Conservation (phyloP, 2,888 invertebrate genomes). For the Drosophila meridiana region DNA sequence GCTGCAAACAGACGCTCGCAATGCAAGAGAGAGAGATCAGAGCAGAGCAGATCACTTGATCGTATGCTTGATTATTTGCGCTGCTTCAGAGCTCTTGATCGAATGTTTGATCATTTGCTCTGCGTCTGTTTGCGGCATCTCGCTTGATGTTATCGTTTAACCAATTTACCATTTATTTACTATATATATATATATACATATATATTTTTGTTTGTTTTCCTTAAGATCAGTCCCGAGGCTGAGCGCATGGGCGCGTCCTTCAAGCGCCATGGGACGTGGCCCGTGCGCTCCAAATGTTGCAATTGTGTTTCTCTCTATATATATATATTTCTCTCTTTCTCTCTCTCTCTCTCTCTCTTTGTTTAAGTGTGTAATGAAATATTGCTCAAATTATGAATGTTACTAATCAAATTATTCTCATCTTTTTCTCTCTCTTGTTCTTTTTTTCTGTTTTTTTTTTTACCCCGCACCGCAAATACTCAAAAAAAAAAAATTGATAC, state of each 20-base stretch:
- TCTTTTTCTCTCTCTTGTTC: slow-evolving; percentile 49
- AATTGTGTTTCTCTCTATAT: slow-evolving; percentile 44
- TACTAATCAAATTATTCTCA: slow-evolving; percentile 72
- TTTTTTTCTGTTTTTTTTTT: slow-evolving; percentile 37
- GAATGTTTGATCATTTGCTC: background rate
- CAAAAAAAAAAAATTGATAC: slow-evolving; percentile 14
- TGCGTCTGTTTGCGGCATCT: slow-evolving; percentile 5
- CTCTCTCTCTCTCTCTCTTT: slow-evolving; percentile 20
- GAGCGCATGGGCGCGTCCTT: slow-evolving; percentile 71
- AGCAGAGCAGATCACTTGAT: background rate
- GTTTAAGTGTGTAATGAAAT: slow-evolving; percentile 48
- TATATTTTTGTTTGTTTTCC: slow-evolving; percentile 72
- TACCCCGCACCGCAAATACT: slow-evolving; percentile 52
- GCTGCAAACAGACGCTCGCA: background rate
- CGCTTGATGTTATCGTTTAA: slow-evolving; percentile 20
- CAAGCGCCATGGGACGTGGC: slow-evolving; percentile 66
- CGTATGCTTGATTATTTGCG: background rate
- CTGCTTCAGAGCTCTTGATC: background rate
- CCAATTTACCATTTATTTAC: slow-evolving; percentile 27
- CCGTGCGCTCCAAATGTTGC: slow-evolving; percentile 56
- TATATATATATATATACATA: slow-evolving; percentile 40
- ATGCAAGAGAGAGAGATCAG: background rate
- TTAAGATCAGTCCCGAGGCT: slow-evolving; percentile 64
- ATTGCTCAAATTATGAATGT: slow-evolving; percentile 52
- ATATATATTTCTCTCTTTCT: background rate